phyloP scores from a whole-genome alignment of 2,797 vertebrate species.

The Centropyge bicolor region DNA sequence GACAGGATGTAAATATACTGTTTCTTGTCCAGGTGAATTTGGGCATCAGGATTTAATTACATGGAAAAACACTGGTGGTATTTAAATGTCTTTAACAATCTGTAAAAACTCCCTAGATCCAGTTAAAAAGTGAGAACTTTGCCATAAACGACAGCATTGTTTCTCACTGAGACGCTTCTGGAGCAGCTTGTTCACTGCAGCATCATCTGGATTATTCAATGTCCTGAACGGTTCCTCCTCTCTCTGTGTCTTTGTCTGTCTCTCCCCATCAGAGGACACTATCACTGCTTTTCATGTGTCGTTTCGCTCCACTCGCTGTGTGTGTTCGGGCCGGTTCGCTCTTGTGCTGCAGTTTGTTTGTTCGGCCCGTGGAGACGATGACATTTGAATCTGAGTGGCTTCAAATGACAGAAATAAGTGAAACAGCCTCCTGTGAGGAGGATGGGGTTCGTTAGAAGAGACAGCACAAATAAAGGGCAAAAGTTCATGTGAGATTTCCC shows the following conservation, averaged over 20 bases:
- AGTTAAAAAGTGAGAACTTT: no score
- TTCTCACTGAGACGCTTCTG: no score
- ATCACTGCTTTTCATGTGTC: not conserved
- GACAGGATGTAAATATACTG: no score
- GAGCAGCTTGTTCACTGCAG: no score
- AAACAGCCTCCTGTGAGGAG: slow-evolving; percentile 31
- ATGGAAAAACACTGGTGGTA: no score
- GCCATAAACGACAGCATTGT: no score
- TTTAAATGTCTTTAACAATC: no score
- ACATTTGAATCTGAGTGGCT: slow-evolving; percentile 24
- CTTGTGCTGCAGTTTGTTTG: slow-evolving; percentile 14
- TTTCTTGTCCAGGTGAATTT: no score
- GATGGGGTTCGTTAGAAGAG: slow-evolving; percentile 34
- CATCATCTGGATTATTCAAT: no score
- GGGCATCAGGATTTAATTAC: no score
- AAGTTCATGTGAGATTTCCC: slow-evolving; percentile 31
- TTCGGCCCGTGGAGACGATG: slow-evolving; percentile 25
- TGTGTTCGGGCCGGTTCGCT: not conserved
- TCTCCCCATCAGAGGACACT: not conserved
- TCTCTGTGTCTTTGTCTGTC: not conserved
- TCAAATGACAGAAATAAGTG: slow-evolving; percentile 29
- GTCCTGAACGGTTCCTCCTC: not conserved
- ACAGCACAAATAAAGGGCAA: slow-evolving; percentile 17
- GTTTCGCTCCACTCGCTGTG: not conserved
- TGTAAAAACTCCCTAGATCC: no score